These are phyloP conservation scores for Tupaia tana DNA, from an alignment of 2,113 vertebrate genomes.

Conservation along the genomic window DNA sequence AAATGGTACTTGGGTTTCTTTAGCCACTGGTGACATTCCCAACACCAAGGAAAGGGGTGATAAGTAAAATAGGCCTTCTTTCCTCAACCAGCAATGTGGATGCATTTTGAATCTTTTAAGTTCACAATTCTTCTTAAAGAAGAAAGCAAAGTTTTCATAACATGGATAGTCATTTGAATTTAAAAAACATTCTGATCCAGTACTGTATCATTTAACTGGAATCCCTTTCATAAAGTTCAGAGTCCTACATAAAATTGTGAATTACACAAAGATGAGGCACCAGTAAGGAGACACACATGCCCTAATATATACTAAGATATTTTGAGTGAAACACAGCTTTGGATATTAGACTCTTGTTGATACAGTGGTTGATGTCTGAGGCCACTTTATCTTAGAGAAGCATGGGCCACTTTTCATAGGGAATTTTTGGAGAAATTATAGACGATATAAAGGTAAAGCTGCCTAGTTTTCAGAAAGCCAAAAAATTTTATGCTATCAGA, in stretches of 20 bases:
- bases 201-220: neutral
- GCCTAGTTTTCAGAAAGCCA: neutral
- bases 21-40: neutral
- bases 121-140: neutral
- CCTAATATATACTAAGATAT: neutral
- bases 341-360: neutral
- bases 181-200: too few relatives aligned
- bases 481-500: neutral
- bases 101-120: neutral
- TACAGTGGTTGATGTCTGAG: neutral
- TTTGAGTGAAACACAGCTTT: neutral
- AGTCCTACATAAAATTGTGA: neutral
- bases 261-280: neutral
- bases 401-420: neutral
- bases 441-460: neutral
- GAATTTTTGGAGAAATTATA: neutral
- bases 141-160: neutral
- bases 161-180: neutral
- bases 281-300: neutral
- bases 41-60: neutral
- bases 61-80: neutral
- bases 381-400: neutral
- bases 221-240: neutral
- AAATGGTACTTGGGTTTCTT: neutral
- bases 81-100: neutral